Evolutionary conservation across 2,888 invertebrate genomes (phyloP), one percentile per base, ranked within the genome.

Genomic region (Hartigia nigra): DNA sequence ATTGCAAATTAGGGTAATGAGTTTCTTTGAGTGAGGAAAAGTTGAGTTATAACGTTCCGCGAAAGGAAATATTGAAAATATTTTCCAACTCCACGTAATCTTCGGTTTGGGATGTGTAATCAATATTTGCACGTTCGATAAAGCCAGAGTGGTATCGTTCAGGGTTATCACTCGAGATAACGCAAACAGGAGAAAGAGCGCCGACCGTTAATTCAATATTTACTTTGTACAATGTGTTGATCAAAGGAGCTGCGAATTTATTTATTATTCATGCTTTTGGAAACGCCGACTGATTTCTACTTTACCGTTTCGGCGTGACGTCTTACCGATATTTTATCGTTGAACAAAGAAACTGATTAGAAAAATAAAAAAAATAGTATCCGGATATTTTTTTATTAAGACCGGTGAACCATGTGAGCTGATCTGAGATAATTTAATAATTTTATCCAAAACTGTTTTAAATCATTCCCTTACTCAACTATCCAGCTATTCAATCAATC

Each of bases 101-200:
- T 79, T 55, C 37, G 72, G 76, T 76, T 76, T 76, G 69, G 74
- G 69, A 76, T 37, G 74, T 69, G 76, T 74, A 34, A 34, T 72
- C 76, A 76, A 76, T 79, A 76, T 79, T 79, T 79, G 78, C 76
- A 79, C 72, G 76, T 39, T 76, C 74, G 78, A 79, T 79, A 79
- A 79, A 35, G 76, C 75, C 76, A 5, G 39, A 55, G 69, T 76
- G 78, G 75, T 69, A 35, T n/a, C 75, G 55, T 23, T 72, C 14
- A 36, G n/a, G 31, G 31, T 76, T 69, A 69, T 76, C 31, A 31
- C 12, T 12, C 31, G 72, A 72, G 72, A 70, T 75, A 78, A 55
- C 35, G 78, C 72, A 74, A 76, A 79, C 69, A 76, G 78, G 72
- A 77, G 76, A 79, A 72, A 77, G 35, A 32, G 75, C 74, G 76